Percentiles rank a stretch among this genome's conserved stretches.
Evolutionary conservation across 2,113 vertebrate species (phyloP).

Genomic region (Solea solea): DNA sequence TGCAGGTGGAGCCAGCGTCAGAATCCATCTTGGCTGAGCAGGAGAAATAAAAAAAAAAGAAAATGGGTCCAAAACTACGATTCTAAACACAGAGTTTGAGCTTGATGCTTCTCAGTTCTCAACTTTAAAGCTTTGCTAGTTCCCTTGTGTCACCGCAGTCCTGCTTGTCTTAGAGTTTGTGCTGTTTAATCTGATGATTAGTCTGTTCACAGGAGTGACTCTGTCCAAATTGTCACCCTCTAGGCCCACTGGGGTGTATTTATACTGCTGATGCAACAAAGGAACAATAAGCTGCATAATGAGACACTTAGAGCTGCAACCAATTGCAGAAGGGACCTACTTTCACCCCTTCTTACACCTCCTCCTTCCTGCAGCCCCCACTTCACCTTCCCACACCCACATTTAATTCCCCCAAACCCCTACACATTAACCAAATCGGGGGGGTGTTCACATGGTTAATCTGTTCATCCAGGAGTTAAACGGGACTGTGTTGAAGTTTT

Average conservation of each 20-base stretch:
- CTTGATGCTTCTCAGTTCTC: constrained; percentile 20
- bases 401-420: constrained; percentile 46
- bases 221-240: constrained; percentile 65
- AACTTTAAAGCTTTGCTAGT: background rate
- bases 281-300: constrained; percentile 86
- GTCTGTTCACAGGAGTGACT: constrained; percentile 47
- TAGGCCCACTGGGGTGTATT: constrained; percentile 73
- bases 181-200: constrained; percentile 17
- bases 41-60: background rate
- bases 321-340: constrained; percentile 83
- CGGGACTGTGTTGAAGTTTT: constrained; percentile 10
- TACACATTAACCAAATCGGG: constrained; percentile 65
- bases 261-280: constrained; percentile 83
- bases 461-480: constrained; percentile 13
- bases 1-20: constrained; percentile 80
- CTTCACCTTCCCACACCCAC: constrained; percentile 66
- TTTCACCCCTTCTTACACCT: constrained; percentile 65
- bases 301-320: constrained; percentile 80
- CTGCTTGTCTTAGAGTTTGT: constrained; percentile 30
- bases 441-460: constrained; percentile 59
- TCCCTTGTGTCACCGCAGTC: constrained; percentile 20
- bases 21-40: constrained; percentile 76
- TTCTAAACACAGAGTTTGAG: background rate
- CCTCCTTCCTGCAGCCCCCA: constrained; percentile 61
- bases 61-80: background rate